These are phyloP conservation scores for Coluber constrictor DNA, from an alignment of 2,797 vertebrate species.

Conservation along the genomic window DNA sequence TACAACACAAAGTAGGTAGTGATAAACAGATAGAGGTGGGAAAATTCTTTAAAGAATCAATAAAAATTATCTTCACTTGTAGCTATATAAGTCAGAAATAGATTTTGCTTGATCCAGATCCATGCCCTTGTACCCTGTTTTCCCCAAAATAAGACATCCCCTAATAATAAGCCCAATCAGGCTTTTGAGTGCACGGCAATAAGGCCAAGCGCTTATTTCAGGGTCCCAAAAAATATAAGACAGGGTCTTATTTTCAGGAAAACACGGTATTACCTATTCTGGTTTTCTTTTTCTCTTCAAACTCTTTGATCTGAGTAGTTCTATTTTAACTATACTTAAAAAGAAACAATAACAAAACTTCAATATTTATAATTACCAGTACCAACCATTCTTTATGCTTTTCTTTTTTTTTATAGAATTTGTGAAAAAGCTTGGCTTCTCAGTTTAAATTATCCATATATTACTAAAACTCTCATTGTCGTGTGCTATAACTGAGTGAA, in stretches of 20 bases:
- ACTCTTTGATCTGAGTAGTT: too few species aligned
- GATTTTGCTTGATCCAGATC: background rate
- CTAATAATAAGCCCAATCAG: too few species aligned
- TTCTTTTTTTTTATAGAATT: background rate
- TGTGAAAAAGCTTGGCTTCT: background rate
- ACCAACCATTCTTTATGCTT: background rate
- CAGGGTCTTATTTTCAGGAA: too few species aligned
- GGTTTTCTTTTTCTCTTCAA: background rate
- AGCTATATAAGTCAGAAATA: background rate
- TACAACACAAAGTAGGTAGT: background rate
- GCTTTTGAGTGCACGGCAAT: too few species aligned
- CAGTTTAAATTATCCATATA: background rate
- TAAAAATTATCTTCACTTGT: background rate
- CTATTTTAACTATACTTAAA: background rate
- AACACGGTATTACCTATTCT: background rate
- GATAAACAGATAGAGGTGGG: background rate
- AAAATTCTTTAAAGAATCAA: background rate
- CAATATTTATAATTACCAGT: background rate
- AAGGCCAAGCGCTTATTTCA: too few species aligned
- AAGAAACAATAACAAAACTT: background rate
- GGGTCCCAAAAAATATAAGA: too few species aligned
- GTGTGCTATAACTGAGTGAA: background rate
- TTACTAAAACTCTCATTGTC: background rate
- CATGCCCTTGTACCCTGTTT: background rate
- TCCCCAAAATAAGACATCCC: too few species aligned